Percentiles rank a stretch among this genome's conserved stretches.
Evolutionary conservation across 2,888 invertebrate genomes (phyloP).

Genomic region (Actias luna): DNA sequence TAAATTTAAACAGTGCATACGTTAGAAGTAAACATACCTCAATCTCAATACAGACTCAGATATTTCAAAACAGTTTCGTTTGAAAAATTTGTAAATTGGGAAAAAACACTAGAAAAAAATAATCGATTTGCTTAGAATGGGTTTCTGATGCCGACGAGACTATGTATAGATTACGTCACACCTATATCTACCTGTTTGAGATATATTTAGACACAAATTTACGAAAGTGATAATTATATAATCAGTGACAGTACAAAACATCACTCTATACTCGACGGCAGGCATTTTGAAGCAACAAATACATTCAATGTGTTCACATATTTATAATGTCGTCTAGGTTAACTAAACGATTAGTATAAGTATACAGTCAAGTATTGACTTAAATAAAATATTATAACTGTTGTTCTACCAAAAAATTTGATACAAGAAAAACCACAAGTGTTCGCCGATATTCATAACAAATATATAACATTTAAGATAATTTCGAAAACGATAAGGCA

Average conservation of each 20-base stretch:
- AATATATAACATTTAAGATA: slow-evolving; percentile 2
- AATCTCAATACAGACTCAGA: background rate
- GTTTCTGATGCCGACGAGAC: background rate
- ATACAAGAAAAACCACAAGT: background rate
- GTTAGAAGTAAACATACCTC: background rate
- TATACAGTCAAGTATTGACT: background rate
- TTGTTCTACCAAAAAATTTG: background rate
- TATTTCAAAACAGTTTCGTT: background rate
- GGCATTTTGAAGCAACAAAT: background rate
- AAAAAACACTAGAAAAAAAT: background rate
- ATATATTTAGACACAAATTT: background rate
- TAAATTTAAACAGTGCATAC: background rate
- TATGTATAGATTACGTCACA: background rate
- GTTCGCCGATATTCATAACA: background rate
- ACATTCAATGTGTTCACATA: background rate
- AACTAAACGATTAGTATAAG: background rate
- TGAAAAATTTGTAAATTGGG: background rate
- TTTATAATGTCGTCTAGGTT: background rate
- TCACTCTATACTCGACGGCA: background rate
- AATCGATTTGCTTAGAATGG: background rate
- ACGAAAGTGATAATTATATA: background rate
- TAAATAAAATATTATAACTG: background rate
- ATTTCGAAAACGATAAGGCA: slow-evolving; percentile 37
- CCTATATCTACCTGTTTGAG: background rate
- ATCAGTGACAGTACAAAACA: background rate